phyloP scores from a whole-genome alignment of 2,888 invertebrate species.

The Pristionchus exspectatus region DNA sequence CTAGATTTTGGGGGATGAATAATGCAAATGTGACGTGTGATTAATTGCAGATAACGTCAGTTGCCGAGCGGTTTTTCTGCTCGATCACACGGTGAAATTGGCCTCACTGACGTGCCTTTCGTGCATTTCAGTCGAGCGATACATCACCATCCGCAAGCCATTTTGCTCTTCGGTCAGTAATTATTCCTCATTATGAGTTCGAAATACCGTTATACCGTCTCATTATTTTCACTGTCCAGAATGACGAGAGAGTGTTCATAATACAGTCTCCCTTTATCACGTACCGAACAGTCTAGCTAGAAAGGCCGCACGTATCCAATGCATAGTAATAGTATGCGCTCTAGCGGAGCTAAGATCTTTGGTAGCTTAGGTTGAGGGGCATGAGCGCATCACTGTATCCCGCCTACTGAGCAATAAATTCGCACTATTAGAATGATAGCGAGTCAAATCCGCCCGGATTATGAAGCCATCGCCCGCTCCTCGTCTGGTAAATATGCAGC shows the following conservation, averaged over 20 bases:
- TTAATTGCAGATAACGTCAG: slow-evolving; percentile 63
- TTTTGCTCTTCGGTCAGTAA: slow-evolving; percentile 70
- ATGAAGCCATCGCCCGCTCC: not conserved
- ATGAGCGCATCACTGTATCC: not conserved
- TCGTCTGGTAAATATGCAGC: not conserved
- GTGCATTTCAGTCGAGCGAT: slow-evolving; percentile 76
- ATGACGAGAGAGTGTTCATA: too few relatives aligned
- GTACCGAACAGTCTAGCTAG: not conserved
- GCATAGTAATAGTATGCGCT: not conserved
- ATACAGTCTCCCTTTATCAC: not conserved
- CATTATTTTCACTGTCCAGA: too few relatives aligned
- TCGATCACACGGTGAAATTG: slow-evolving; percentile 75
- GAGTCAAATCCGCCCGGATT: not conserved
- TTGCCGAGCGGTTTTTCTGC: slow-evolving; percentile 73
- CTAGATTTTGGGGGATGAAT: not conserved
- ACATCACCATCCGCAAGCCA: slow-evolving; percentile 77
- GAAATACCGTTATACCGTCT: too few relatives aligned
- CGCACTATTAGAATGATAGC: not conserved
- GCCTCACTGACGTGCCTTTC: slow-evolving; percentile 75
- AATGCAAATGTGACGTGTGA: not conserved
- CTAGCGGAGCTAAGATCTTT: not conserved
- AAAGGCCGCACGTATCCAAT: not conserved
- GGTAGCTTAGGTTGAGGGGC: not conserved
- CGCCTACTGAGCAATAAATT: not conserved
- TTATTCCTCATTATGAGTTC: too few relatives aligned